Base-by-base conservation (phyloP, 92 coral and sea anemone genomes). In the Umimayanthus kanabou region DNA sequence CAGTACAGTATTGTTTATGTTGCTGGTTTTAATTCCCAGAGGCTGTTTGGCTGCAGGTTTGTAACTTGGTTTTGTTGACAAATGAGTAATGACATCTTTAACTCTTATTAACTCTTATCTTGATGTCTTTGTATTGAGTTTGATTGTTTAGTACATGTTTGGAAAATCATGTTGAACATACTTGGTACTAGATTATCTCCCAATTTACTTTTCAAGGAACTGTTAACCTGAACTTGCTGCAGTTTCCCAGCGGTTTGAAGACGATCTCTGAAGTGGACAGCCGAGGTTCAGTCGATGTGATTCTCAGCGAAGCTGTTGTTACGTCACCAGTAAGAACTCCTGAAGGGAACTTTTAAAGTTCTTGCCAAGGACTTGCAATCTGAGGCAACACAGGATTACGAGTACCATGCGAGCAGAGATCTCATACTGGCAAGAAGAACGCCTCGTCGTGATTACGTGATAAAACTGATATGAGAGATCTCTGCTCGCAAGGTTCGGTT, bases 21-120 rank as follows among this genome's bases (percentile, higher is more conserved):
- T 14, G 76, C 18, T 71, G 76, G 15, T 71, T 71, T 75, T 33
- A 37, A n/a, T 39, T 75, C 79, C 40, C 45, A 75, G 30, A 75
- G n/a, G 77, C 77, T 45, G 77, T 45, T 73, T 70, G 42, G 65
- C 76, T 16, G 67, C 79, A 83, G 87, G 87, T 83, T 83, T 71
- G 87, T 83, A 7, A 26, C 40, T 5, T 47, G 50, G 50, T 55
- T 4, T 53, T 64, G 10, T 3, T 47, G 40, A 8, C 23, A 20
- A 13, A 53, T n/a, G n/a, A n/a, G n/a, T n/a, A n/a, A n/a, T 18
- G 14, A 67, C 30, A 71, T 3, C 76, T 71, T 71, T 18, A 39
- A 73, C 23, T 47, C 13, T 37, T 6, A 47, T 37, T 6, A 47
- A 69, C 15, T 42, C 7, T 5, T 14, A 61, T 61, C 69, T 61